phyloP scores from a whole-genome alignment of 2,888 invertebrate species.

The Phymatocera aterrima region DNA sequence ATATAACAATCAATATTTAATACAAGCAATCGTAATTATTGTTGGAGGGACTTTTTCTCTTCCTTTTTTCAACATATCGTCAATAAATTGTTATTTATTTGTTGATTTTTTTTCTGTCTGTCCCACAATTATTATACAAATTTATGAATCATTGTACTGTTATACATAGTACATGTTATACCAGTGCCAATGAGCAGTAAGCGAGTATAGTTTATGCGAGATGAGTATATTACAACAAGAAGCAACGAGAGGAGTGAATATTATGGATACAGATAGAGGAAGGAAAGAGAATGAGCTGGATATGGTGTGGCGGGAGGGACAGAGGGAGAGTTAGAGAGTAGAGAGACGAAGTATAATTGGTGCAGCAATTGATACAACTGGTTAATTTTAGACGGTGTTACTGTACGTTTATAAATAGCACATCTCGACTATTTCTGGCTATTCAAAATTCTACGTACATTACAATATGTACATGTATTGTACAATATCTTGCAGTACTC shows the following conservation, averaged over 20 bases:
- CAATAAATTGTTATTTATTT: too few species aligned
- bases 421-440: slow-evolving; percentile 41
- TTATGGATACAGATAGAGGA: neutral
- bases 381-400: slow-evolving; percentile 43
- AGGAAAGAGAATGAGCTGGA: neutral
- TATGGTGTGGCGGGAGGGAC: neutral
- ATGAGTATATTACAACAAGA: too few species aligned
- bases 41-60: too few species aligned
- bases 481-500: neutral
- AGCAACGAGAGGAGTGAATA: neutral
- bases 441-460: slow-evolving; percentile 12
- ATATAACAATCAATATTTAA: too few species aligned
- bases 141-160: too few species aligned
- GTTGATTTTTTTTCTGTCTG: too few species aligned
- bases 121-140: too few species aligned
- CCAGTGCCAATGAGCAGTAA: too few species aligned
- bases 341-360: slow-evolving; percentile 43
- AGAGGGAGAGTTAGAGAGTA: slow-evolving; percentile 6
- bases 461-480: neutral
- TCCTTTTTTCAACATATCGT: too few species aligned
- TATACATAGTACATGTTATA: too few species aligned
- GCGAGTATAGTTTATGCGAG: too few species aligned
- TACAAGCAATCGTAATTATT: too few species aligned
- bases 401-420: slow-evolving; percentile 41
- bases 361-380: slow-evolving; percentile 45